Evolutionary conservation across 2,113 vertebrate species (phyloP).

Genomic region (Rhinopithecus roxellana): DNA sequence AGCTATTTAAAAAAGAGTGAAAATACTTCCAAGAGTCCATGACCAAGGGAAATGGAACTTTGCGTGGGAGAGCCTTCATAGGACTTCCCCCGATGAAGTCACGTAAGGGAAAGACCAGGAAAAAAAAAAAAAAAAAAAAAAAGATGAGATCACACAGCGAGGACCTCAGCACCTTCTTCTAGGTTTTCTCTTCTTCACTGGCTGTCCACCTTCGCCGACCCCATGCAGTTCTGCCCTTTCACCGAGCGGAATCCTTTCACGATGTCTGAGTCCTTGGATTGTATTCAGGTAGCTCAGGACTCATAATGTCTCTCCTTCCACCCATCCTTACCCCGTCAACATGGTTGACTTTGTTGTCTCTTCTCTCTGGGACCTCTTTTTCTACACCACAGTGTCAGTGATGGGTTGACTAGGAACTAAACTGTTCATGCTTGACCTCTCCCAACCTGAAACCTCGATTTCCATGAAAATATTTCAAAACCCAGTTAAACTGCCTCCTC

Average conservation of each 20-base stretch:
- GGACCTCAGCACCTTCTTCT: neutral
- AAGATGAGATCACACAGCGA: accelerated
- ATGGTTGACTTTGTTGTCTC: accelerated
- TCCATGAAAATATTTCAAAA: neutral
- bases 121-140: too few species aligned
- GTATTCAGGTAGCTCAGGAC: neutral
- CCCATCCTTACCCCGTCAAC: too few species aligned
- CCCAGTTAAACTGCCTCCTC: neutral
- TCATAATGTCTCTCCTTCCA: accelerated
- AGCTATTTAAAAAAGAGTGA: too few species aligned
- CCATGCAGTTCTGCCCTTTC: neutral
- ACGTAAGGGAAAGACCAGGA: too few species aligned
- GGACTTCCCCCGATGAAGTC: too few species aligned
- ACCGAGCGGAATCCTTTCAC: accelerated
- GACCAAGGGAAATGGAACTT: neutral
- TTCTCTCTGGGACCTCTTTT: neutral
- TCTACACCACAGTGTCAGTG: neutral
- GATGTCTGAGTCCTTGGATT: neutral
- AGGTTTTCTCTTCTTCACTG: neutral
- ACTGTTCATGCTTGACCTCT: neutral
- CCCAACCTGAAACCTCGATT: neutral
- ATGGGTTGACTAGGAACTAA: too few species aligned
- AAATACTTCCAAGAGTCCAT: too few species aligned
- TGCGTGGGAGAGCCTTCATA: neutral
- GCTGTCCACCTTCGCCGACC: neutral